Conservation (phyloP, 2,113 vertebrate genomes). For the Peromyscus maniculatus region DNA sequence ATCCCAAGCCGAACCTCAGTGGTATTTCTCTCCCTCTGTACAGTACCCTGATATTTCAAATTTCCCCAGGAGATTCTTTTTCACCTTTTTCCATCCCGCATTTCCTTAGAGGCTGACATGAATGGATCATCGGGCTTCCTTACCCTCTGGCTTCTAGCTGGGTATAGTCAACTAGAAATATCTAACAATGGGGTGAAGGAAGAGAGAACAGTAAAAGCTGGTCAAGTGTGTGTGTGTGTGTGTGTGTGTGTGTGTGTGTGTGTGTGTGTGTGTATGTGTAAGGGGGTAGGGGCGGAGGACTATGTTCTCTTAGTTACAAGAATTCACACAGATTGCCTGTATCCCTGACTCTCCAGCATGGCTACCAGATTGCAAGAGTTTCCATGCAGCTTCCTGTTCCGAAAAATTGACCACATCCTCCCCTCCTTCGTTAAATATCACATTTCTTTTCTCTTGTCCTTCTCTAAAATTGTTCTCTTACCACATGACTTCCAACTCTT, state of each 20-base stretch:
- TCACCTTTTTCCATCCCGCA: neutral
- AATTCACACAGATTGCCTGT: neutral
- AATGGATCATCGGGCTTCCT: neutral
- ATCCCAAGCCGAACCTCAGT: neutral
- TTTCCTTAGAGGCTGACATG: neutral
- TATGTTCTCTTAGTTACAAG: neutral
- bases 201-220: neutral
- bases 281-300: neutral
- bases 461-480: neutral
- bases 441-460: neutral
- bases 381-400: neutral
- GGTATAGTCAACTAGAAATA: neutral
- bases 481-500: neutral
- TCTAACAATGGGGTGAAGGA: neutral
- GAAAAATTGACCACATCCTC: neutral
- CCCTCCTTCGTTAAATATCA: neutral
- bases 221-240: too few relatives aligned
- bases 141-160: neutral
- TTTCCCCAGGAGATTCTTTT: neutral
- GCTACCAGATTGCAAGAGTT: neutral
- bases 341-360: neutral
- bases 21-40: neutral
- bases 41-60: neutral
- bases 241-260: neutral
- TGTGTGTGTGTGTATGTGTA: too few relatives aligned